Base-by-base conservation (phyloP, 2,113 vertebrate species). In the Seriola quinqueradiata region DNA sequence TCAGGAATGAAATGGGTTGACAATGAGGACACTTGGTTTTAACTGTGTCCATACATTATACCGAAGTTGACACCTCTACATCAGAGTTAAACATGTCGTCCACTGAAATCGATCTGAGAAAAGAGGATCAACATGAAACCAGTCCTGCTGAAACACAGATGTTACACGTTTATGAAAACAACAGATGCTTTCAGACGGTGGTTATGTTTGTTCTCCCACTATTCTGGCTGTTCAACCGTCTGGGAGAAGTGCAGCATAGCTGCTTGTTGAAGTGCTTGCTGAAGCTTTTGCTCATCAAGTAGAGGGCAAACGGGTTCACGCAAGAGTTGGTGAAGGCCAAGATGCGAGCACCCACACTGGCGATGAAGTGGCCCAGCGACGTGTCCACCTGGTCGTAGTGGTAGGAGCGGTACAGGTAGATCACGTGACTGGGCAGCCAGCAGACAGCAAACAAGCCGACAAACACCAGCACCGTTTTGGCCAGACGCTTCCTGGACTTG, bases 351-450 rank as follows among this genome's bases (percentile, higher is more conserved):
- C 95, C 96, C 84, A 99, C 96, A 40, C 96, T 98, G 92, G 95
- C 94, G 52, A 99, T 54, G 81, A 97, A 97, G 83, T 99, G 98
- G 52, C 95, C 92, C 86, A 96, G 86, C 3, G 98, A 99, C 3
- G 97, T 98, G 95, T 99, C 98, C 80, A 97, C 97, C 90, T 97
- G 93, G 0, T 63, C 3, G 16, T 99, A 98, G 94, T 97, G 97
- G 94, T 97, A 99, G 81, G 97, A 99, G 8, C 97, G 97, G 85
- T 99, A 99, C 55, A 99, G 91, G 91, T 99, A 99, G 94, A 99
- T 96, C 71, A 97, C 70, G 0, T 99, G 98, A 70, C 96, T 99
- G 46, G 98, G 98, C 28, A 99, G 97, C 98, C 97, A 99, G 90
- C 98, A 99, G 80, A 98, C 93, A 0, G 98, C 98, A 7, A 99